Percentiles rank a stretch among this genome's conserved stretches.
Conservation (phyloP, 2,888 invertebrate species). For the Venusia cambrica region DNA sequence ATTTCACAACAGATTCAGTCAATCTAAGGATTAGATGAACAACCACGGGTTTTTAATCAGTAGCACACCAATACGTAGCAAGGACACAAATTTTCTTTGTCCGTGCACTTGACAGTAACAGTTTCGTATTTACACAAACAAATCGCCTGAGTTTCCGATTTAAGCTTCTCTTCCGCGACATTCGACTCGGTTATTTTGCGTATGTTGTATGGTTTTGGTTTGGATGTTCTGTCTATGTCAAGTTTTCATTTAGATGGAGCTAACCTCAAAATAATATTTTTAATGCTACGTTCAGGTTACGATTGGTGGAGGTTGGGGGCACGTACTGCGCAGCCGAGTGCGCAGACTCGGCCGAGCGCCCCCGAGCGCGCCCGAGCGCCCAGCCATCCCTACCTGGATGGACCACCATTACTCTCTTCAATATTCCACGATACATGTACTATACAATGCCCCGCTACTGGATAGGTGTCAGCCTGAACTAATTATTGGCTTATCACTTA, state of each 20-base stretch:
- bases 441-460: slow-evolving; percentile 2
- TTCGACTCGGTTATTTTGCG: slow-evolving; percentile 60
- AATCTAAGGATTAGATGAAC: slow-evolving; percentile 47
- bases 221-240: slow-evolving; percentile 48
- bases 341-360: slow-evolving; percentile 57
- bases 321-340: slow-evolving; percentile 41
- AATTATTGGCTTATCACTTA: too few relatives aligned
- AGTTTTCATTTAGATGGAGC: slow-evolving; percentile 52
- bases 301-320: slow-evolving; percentile 60
- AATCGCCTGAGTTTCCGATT: slow-evolving; percentile 74
- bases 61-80: slow-evolving; percentile 50
- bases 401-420: slow-evolving; percentile 37
- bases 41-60: slow-evolving; percentile 54
- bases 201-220: slow-evolving; percentile 44
- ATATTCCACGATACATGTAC: slow-evolving; percentile 21
- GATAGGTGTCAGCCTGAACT: slow-evolving; percentile 1
- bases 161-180: slow-evolving; percentile 74
- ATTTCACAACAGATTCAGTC: slow-evolving; percentile 51
- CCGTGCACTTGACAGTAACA: slow-evolving; percentile 77
- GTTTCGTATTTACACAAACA: slow-evolving; percentile 80
- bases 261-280: slow-evolving; percentile 79
- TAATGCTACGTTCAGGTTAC: slow-evolving; percentile 71
- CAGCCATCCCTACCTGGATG: slow-evolving; percentile 31
- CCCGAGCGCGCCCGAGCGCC: slow-evolving; percentile 49
- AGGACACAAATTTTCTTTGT: slow-evolving; percentile 71